Percentiles rank a stretch among this genome's conserved stretches.
Evolutionary conservation across 2,888 invertebrate genomes (phyloP).

Genomic region (Cantharis flavilabris): DNA sequence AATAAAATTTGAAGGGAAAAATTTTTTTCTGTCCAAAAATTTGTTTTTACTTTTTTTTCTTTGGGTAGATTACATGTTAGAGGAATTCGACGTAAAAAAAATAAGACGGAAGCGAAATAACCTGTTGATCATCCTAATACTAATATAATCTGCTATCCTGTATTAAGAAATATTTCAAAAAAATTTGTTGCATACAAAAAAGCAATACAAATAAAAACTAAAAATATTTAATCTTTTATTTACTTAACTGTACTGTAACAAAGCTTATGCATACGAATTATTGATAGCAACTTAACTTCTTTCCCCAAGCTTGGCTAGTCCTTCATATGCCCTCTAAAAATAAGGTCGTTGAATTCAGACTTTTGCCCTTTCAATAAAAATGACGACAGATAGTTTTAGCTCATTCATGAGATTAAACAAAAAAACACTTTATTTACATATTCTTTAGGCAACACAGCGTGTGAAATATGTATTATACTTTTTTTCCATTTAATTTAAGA

Average conservation of each 20-base stretch:
- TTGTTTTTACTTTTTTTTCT: no score
- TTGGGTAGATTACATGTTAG: no score
- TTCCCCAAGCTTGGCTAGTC: constrained; percentile 52
- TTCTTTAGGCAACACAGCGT: background rate
- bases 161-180: background rate
- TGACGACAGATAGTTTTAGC: background rate
- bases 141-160: no score
- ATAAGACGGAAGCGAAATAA: no score
- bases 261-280: background rate
- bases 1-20: no score
- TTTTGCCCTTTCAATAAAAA: constrained; percentile 52
- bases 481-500: background rate
- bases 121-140: no score
- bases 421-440: background rate
- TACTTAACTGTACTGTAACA: background rate
- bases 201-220: background rate
- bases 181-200: background rate
- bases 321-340: constrained; percentile 58
- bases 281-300: constrained; percentile 14
- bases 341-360: constrained; percentile 59
- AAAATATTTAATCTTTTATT: background rate
- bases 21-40: no score
- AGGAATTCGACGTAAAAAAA: no score
- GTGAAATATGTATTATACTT: background rate
- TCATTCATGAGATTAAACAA: background rate